Evolutionary conservation across 2,888 invertebrate species (phyloP).

Genomic region (Salticus scenicus): DNA sequence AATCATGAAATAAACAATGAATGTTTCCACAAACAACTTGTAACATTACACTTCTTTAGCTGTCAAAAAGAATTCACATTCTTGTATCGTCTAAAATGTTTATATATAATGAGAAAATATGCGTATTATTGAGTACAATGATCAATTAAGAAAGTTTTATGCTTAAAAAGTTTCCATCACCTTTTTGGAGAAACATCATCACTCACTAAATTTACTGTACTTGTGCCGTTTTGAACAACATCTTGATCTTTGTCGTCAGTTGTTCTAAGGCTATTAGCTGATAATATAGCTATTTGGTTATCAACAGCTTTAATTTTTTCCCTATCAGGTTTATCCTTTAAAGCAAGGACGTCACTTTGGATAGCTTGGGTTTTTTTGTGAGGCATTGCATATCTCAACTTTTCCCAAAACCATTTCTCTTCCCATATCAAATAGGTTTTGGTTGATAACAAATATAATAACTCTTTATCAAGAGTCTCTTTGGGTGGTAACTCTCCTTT

Average conservation of each 20-base stretch:
- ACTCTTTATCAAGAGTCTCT: constrained; percentile 72
- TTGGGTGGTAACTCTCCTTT: constrained; percentile 72
- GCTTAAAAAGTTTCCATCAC: background rate
- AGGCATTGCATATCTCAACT: constrained; percentile 73
- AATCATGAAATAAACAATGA: too few relatives aligned
- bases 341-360: constrained; percentile 42
- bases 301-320: constrained; percentile 59
- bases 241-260: constrained; percentile 31
- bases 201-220: background rate
- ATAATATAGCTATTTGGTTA: constrained; percentile 59
- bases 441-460: constrained; percentile 72
- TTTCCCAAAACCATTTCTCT: constrained; percentile 73
- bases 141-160: too few relatives aligned
- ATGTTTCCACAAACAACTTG: too few relatives aligned
- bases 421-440: constrained; percentile 73
- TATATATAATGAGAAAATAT: too few relatives aligned
- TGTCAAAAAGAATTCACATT: too few relatives aligned
- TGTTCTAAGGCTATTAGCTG: constrained; percentile 20
- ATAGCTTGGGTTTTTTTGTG: constrained; percentile 61
- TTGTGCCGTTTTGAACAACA: constrained; percentile 16
- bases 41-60: too few relatives aligned
- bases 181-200: background rate
- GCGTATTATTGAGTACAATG: too few relatives aligned
- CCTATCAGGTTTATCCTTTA: constrained; percentile 59
- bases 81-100: too few relatives aligned